Evolutionary conservation across 1,140 invertebrate genomes (phyloP).

Genomic region (Zaprionus inermis): DNA sequence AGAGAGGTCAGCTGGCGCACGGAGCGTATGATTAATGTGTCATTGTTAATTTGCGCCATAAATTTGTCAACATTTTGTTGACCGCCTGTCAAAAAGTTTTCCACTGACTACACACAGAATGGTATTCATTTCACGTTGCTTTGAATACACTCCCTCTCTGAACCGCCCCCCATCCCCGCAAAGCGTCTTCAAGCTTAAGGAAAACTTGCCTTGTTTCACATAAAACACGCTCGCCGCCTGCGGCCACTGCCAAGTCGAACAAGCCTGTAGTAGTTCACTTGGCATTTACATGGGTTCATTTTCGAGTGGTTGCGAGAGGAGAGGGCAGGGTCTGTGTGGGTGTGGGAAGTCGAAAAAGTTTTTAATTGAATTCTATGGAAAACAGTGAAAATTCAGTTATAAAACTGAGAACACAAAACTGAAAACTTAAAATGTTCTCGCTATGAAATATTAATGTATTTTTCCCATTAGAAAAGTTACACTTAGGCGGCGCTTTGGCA

Average conservation of each 20-base stretch:
- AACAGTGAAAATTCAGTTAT: slow-evolving; percentile 65
- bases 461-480: slow-evolving; percentile 34
- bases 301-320: too few relatives aligned
- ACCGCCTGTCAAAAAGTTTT: slow-evolving; percentile 65
- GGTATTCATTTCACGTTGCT: slow-evolving; percentile 47
- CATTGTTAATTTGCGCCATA: slow-evolving; percentile 62
- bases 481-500: slow-evolving; percentile 39
- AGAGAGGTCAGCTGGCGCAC: slow-evolving; percentile 19
- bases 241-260: slow-evolving; percentile 54
- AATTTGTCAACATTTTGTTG: slow-evolving; percentile 56
- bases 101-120: slow-evolving; percentile 35
- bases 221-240: slow-evolving; percentile 1
- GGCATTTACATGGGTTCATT: slow-evolving; percentile 39
- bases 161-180: neutral
- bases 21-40: slow-evolving; percentile 67
- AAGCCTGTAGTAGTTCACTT: slow-evolving; percentile 38
- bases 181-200: slow-evolving; percentile 13
- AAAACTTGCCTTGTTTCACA: slow-evolving; percentile 8
- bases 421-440: slow-evolving; percentile 63
- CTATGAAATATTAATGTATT: slow-evolving; percentile 50
- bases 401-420: slow-evolving; percentile 25
- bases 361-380: slow-evolving; percentile 76
- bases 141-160: neutral
- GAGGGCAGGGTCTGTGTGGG: slow-evolving; percentile 11
- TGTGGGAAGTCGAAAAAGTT: slow-evolving; percentile 53